Base-by-base conservation (phyloP, 2,797 vertebrate species). In the Oreonectes daqikongensis region DNA sequence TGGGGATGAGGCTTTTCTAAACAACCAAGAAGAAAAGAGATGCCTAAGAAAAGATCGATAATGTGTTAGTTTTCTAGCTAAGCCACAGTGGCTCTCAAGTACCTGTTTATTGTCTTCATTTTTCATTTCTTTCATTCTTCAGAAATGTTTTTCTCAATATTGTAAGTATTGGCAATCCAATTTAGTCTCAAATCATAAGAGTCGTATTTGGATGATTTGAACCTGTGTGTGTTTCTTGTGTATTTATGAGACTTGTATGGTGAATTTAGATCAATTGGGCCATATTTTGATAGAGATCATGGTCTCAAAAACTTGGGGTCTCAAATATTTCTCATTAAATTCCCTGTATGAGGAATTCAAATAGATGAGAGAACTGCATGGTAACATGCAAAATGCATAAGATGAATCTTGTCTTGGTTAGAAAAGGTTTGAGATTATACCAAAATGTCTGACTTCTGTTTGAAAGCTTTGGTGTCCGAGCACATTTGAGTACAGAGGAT, bases 1-100 rank as follows among this genome's bases (percentile, higher is more conserved):
- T 87, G 77, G 85, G 90, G 91, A 92, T 92, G 90, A 93, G 88
- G 89, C 89, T 91, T 88, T 89, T 92, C 90, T 91, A 92, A 93
- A 93, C 90, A 90, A 87, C 40, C 24, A 65, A 79, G 70, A 85
- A 67, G 30, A 74, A 75, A 82, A 90, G 88, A 89, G 84, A 88
- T 84, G 81, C 40, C 46, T 46, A 72, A 53, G 76, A 75, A 83
- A 82, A 87, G 81, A 93, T 94, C 93, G 93, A 93, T 93, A 93
- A 84, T 89, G 87, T 86, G 89, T 92, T 91, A 90, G 90, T 91
- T 92, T 89, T 90, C 87, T 84, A 90, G 87, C 86, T 86, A 85
- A 87, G 85, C 86, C 87, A 86, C 89, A 86, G 89, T 88, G 90
- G 88, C 87, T 90, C 85, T 89, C 80, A 81, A 85, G 87, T 85